phyloP scores from a whole-genome alignment of 1,140 invertebrate species.

The Drosophila ambigua region DNA sequence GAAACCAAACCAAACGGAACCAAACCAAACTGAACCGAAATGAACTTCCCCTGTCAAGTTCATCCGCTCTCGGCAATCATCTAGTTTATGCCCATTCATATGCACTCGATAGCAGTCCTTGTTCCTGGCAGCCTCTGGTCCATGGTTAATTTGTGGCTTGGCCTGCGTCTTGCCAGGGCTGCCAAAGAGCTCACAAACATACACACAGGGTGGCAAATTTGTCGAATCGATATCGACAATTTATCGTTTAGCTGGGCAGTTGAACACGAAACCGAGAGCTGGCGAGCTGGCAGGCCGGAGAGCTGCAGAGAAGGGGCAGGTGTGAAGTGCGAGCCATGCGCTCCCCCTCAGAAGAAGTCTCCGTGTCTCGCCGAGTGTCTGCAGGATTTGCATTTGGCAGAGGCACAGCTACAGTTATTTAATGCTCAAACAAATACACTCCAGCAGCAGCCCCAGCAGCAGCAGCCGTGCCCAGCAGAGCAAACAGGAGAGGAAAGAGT shows the following conservation, averaged over 20 bases:
- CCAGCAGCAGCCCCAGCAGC: not conserved
- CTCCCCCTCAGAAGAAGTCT: not conserved
- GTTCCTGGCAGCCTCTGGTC: not conserved
- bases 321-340: constrained; percentile 16
- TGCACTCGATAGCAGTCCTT: constrained; percentile 4
- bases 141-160: constrained; percentile 52
- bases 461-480: not conserved
- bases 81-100: too few species aligned
- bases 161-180: constrained; percentile 5
- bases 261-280: constrained; percentile 36
- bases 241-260: constrained; percentile 66
- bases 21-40: too few species aligned
- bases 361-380: constrained; percentile 8
- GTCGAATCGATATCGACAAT: constrained; percentile 73
- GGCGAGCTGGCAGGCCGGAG: constrained; percentile 4
- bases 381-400: constrained; percentile 64
- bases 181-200: constrained; percentile 10
- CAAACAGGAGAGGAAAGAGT: not conserved
- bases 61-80: too few species aligned
- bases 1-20: too few species aligned
- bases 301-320: constrained; percentile 19
- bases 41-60: too few species aligned
- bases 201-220: constrained; percentile 25
- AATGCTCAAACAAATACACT: constrained; percentile 37
- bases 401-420: constrained; percentile 69